These are phyloP conservation scores for Drosophila persimilis DNA, from an alignment of 1,140 invertebrate genomes.

Conservation along the genomic window DNA sequence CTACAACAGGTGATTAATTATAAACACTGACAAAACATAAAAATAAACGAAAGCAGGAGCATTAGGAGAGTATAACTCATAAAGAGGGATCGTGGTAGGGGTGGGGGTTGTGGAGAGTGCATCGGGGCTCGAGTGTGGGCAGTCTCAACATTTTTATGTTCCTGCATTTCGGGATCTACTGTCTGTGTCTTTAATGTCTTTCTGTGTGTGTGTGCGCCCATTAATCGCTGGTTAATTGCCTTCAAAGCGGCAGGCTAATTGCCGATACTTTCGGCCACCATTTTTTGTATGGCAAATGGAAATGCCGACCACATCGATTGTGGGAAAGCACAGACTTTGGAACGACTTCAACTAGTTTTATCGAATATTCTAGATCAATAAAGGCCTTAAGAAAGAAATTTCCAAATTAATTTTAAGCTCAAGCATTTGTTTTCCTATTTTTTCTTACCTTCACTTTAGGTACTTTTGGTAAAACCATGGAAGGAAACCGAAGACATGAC, in stretches of 20 bases:
- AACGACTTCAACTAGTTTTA: too few species aligned
- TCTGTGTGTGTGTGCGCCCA: constrained; percentile 45
- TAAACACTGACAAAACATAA: constrained; percentile 81
- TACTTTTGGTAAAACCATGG: too few species aligned
- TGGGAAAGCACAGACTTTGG: too few species aligned
- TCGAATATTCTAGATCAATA: too few species aligned
- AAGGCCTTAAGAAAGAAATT: too few species aligned
- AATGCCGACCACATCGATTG: too few species aligned
- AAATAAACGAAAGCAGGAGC: constrained; percentile 44
- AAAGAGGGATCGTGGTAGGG: neutral
- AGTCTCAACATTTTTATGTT: constrained; percentile 70
- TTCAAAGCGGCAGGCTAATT: constrained; percentile 77
- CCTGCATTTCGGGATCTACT: constrained; percentile 27
- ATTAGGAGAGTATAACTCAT: neutral
- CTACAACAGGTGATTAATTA: constrained; percentile 80
- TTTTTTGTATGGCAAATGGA: constrained; percentile 36
- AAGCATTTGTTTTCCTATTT: too few species aligned
- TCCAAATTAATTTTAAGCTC: too few species aligned
- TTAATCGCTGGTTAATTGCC: constrained; percentile 78
- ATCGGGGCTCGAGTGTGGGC: constrained; percentile 35
- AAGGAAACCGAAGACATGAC: too few species aligned
- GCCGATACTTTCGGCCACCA: constrained; percentile 43
- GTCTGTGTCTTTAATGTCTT: constrained; percentile 1
- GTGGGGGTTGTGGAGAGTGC: constrained; percentile 14
- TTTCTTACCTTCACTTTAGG: too few species aligned